Conservation (phyloP, 2,797 vertebrate genomes). For the Urocyon cinereoargenteus region DNA sequence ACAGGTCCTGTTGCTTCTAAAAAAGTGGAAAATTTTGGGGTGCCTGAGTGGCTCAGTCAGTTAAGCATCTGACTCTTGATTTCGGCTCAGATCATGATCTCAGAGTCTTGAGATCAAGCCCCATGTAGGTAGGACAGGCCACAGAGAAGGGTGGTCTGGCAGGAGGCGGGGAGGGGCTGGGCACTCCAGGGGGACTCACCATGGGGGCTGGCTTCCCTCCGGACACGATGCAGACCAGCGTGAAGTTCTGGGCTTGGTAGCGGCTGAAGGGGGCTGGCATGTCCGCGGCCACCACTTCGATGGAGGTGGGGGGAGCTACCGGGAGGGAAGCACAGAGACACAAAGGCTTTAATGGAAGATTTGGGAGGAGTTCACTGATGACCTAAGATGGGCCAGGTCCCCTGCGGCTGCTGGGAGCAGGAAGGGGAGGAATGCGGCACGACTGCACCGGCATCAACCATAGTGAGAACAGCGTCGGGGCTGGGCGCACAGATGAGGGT, state of each 20-base stretch:
- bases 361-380: accelerated
- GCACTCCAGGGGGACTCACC: constrained; percentile 88
- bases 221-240: constrained; percentile 94
- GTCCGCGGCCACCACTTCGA: constrained; percentile 93
- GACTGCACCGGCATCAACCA: accelerated
- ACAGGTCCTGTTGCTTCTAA: background rate
- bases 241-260: constrained; percentile 97
- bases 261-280: constrained; percentile 94
- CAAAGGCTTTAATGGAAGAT: background rate
- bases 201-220: constrained; percentile 95
- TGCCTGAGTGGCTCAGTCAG: background rate
- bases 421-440: background rate
- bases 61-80: no score
- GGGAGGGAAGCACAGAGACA: constrained; percentile 5
- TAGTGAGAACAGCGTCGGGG: accelerated
- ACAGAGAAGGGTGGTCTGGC: accelerated
- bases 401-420: background rate
- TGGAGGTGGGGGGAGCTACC: constrained; percentile 95
- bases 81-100: background rate
- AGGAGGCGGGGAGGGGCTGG: accelerated
- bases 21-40: background rate
- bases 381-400: background rate
- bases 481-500: background rate
- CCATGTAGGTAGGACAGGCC: background rate
- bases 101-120: background rate